Conservation (phyloP, 2,888 invertebrate species). For the Hyposoter dolosus region DNA sequence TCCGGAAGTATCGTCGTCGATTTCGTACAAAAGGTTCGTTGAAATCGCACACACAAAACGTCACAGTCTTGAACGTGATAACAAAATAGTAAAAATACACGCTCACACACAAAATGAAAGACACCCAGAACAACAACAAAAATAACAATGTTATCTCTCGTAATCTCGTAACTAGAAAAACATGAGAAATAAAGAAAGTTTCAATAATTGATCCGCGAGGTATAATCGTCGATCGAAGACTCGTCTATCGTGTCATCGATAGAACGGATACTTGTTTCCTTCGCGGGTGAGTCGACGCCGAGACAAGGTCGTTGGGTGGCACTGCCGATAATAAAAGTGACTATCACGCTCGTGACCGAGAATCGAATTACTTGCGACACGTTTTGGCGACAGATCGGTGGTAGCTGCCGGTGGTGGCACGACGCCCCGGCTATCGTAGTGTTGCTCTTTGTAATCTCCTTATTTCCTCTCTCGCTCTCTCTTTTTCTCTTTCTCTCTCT, state of each 20-base stretch:
- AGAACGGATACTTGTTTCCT: slow-evolving; percentile 58
- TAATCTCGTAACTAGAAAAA: slow-evolving; percentile 18
- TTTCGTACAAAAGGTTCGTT: not conserved
- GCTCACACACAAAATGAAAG: not conserved
- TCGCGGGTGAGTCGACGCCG: slow-evolving; percentile 52
- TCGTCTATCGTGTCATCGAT: slow-evolving; percentile 52
- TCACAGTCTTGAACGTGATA: not conserved
- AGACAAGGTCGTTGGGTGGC: slow-evolving; percentile 73
- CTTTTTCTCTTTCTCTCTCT: slow-evolving; percentile 19
- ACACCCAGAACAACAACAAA: not conserved
- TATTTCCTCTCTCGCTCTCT: slow-evolving; percentile 21
- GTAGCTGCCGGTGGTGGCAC: slow-evolving; percentile 70
- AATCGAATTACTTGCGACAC: slow-evolving; percentile 78
- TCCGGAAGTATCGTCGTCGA: not conserved
- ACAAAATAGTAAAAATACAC: not conserved
- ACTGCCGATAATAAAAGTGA: slow-evolving; percentile 75
- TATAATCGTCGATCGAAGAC: slow-evolving; percentile 45
- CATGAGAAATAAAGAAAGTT: slow-evolving; percentile 1
- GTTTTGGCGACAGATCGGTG: slow-evolving; percentile 76
- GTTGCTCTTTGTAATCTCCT: slow-evolving; percentile 61
- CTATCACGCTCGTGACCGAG: slow-evolving; percentile 76
- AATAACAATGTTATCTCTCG: slow-evolving; percentile 16
- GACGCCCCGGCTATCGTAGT: slow-evolving; percentile 70
- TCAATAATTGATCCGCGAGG: slow-evolving; percentile 42
- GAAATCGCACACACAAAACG: not conserved